Percentiles rank a stretch among this genome's conserved stretches.
These are phyloP conservation scores for Cynopterus sphinx DNA, from an alignment of 2,797 vertebrate genomes.

Conservation along the genomic window DNA sequence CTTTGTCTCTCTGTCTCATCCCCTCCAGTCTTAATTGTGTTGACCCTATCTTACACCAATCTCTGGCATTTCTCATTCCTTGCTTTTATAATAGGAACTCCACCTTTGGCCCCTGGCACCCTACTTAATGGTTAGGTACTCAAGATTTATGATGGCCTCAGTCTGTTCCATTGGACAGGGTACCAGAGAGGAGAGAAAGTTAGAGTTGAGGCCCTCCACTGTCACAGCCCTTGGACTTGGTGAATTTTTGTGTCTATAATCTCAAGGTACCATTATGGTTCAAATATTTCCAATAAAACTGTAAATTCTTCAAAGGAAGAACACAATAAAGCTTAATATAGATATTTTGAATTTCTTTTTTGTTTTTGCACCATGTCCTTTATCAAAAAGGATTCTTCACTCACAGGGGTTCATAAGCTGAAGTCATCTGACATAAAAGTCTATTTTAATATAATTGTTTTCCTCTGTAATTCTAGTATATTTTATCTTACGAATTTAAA, in stretches of 20 bases:
- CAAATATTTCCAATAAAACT: conserved; percentile 40
- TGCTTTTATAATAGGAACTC: background rate
- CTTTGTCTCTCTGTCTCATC: background rate
- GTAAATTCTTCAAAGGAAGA: conserved; percentile 40
- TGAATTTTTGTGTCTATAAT: background rate
- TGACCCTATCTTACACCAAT: background rate
- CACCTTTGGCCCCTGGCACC: background rate
- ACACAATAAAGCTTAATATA: background rate
- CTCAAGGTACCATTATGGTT: background rate
- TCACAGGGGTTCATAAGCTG: background rate
- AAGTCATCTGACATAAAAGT: background rate
- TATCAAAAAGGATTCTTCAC: conserved; percentile 5
- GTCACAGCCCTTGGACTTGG: background rate
- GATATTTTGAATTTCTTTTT: background rate
- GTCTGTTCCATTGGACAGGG: too few relatives aligned
- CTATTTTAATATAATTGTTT: background rate
- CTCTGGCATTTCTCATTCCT: background rate
- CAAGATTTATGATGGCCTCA: background rate
- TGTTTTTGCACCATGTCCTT: background rate
- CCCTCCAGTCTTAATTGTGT: background rate
- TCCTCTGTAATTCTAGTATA: background rate
- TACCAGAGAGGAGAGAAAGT: background rate
- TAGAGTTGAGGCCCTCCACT: background rate
- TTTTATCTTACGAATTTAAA: background rate
- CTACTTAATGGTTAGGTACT: background rate